Conservation (phyloP, 2,113 vertebrate species). For the Melierax canorus region DNA sequence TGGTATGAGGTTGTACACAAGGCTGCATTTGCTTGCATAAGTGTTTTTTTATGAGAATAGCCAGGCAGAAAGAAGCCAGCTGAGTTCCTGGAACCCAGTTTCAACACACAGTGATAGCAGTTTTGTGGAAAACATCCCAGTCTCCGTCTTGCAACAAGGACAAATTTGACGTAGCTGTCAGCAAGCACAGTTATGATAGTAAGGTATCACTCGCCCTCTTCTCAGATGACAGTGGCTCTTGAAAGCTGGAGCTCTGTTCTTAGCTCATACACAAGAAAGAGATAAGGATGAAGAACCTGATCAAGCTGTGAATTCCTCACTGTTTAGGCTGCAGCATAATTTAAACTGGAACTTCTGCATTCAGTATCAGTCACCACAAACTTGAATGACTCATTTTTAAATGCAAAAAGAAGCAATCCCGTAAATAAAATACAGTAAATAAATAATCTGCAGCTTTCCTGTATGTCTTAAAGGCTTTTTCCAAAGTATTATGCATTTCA, state of each 20-base stretch:
- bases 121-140: not conserved
- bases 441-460: not conserved
- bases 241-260: not conserved
- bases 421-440: not conserved
- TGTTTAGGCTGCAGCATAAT: not conserved
- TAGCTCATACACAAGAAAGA: not conserved
- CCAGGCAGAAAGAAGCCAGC: not conserved
- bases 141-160: not conserved
- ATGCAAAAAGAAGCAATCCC: not conserved
- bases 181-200: not conserved
- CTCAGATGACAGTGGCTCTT: not conserved
- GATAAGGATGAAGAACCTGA: not conserved
- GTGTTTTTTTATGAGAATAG: not conserved
- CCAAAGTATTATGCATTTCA: not conserved
- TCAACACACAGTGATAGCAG: not conserved
- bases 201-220: not conserved
- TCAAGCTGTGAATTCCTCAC: conserved; percentile 1
- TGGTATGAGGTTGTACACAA: not conserved
- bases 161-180: not conserved
- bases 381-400: not conserved
- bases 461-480: not conserved
- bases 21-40: not conserved
- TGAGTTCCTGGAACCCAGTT: not conserved
- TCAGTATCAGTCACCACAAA: not conserved
- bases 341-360: not conserved